Percentiles rank a stretch among this genome's conserved stretches.
Conservation (phyloP, 2,888 invertebrate species). For the Stomorhina lunata region DNA sequence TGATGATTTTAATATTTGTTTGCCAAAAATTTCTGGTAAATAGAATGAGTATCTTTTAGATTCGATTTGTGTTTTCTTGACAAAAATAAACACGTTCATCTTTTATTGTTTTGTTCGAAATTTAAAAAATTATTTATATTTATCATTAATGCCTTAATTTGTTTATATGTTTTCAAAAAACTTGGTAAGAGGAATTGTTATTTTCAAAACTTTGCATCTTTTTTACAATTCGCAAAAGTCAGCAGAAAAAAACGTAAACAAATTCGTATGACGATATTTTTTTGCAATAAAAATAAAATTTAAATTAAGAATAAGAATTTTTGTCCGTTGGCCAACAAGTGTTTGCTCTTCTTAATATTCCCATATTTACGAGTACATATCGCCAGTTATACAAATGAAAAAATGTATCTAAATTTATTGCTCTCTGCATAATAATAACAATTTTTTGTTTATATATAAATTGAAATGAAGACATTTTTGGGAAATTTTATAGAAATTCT, state of each 20-base stretch:
- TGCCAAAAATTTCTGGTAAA: constrained; percentile 38
- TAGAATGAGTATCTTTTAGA: neutral
- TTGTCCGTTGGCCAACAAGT: constrained; percentile 54
- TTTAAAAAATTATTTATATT: constrained; percentile 38
- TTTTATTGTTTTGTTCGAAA: neutral
- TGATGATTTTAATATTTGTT: constrained; percentile 42
- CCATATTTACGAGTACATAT: too few relatives aligned
- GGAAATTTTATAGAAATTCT: too few relatives aligned
- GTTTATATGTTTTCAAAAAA: constrained; percentile 24
- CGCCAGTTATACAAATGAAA: constrained; percentile 27
- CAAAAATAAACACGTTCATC: constrained; percentile 27
- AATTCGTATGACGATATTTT: constrained; percentile 53
- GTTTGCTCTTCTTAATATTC: constrained; percentile 35
- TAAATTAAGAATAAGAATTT: neutral
- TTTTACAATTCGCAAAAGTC: neutral
- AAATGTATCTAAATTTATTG: constrained; percentile 27
- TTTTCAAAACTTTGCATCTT: constrained; percentile 23
- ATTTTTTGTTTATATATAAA: neutral
- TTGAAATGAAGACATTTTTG: constrained; percentile 17
- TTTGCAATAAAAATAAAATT: constrained; percentile 31
- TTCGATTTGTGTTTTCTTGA: neutral
- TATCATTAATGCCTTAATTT: constrained; percentile 47
- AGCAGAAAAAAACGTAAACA: constrained; percentile 55
- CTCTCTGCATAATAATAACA: constrained; percentile 10
- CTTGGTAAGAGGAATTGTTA: constrained; percentile 9